Base-by-base conservation (phyloP, 1,140 invertebrate species). In the Pseudomyrmex pallidus region DNA sequence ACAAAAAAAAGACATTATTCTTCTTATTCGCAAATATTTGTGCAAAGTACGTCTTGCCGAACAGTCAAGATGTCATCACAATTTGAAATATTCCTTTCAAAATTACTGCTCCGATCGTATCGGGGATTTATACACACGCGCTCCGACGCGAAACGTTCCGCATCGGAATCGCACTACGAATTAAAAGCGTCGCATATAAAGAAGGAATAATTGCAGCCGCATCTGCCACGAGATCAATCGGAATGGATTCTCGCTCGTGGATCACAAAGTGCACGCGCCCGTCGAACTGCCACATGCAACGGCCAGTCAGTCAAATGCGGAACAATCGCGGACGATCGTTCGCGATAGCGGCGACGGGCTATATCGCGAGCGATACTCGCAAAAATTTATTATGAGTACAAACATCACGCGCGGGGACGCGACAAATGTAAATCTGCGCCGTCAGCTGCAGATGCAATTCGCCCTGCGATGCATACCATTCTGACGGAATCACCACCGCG, bases 381-480 rank as follows among this genome's bases (percentile, higher is more conserved):
- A 85, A 83, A 85, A 85, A 83, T 85, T 83, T 83, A 83, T 83
- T 85, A 68, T 52, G 44, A 64, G 61, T 25, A 54, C 57, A 78
- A 87, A 84, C 67, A 63, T 84, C 48, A 64, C 72, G 56, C 66
- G 56, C 22, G 54, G 59, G 59, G 44, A 66, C 9, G 50, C 72
- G 50, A 84, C 80, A 77, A 87, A 87, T 87, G 80, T 87, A 87
- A 87, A 87, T 87, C 56, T 67, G 50, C 8, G 25, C 76, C 82
- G 68, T 74, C 86, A 84, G 74, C 74, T 87, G 85, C 83, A 78
- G 66, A 57, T 46, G 44, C 73, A 63, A 63, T 86, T 46, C 52
- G 22, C 17, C 25, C n/a, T n/a, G 46, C 12, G 5, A 35, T 35
- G 64, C 15, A 10, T 20, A n/a, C 12, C 25, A 12, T 20, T 22